Evolutionary conservation across 2,113 vertebrate genomes (phyloP).

Genomic region (Anseranas semipalmata): DNA sequence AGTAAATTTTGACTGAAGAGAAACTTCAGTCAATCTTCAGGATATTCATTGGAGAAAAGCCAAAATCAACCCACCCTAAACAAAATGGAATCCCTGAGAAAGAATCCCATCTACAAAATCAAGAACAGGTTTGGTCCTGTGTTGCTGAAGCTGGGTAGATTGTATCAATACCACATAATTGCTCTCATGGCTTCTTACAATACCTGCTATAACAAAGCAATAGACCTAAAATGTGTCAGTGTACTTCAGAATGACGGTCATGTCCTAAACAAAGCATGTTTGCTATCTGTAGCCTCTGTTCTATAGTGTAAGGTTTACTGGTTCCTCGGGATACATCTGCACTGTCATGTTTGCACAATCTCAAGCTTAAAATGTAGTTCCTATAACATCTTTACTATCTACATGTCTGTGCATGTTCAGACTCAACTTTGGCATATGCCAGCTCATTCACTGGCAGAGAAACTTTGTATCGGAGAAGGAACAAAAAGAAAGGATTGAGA

Average conservation of each 20-base stretch:
- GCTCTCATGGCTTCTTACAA: background rate
- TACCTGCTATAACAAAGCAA: background rate
- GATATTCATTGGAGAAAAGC: conserved; percentile 21
- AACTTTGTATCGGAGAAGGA: background rate
- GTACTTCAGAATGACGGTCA: background rate
- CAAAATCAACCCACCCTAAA: conserved; percentile 38
- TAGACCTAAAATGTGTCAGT: background rate
- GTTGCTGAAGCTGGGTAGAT: conserved; percentile 11
- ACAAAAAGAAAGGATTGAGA: background rate
- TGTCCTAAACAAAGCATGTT: background rate
- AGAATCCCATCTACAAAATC: background rate
- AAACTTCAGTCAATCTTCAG: conserved; percentile 19
- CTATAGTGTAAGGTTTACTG: background rate
- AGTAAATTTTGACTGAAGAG: background rate
- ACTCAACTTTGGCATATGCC: background rate
- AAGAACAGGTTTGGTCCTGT: conserved; percentile 40
- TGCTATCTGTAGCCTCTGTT: background rate
- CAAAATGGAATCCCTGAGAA: conserved; percentile 43
- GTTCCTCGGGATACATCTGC: background rate
- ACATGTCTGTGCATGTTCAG: background rate
- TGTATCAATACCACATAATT: conserved; percentile 39
- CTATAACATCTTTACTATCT: background rate
- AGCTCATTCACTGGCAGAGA: background rate
- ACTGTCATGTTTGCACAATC: background rate
- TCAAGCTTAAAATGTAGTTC: background rate